Conservation (phyloP, 2,888 invertebrate species). For the Ametastegia equiseti region DNA sequence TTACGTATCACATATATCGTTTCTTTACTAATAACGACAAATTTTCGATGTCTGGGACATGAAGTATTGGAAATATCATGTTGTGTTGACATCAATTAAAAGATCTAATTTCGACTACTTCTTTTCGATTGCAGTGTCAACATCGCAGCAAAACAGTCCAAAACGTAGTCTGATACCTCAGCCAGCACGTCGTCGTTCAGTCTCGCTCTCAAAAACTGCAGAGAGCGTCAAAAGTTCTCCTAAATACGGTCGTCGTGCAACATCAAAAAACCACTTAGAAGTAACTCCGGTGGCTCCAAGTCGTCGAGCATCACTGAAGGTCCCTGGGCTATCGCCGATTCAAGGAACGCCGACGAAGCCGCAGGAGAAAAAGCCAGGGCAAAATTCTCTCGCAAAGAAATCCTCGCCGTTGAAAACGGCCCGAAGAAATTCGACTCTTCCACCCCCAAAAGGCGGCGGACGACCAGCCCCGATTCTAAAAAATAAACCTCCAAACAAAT, state of each 20-base stretch:
- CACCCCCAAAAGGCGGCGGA: slow-evolving; percentile 54
- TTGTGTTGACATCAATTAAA: background rate
- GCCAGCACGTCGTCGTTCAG: slow-evolving; percentile 67
- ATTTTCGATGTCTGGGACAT: no score
- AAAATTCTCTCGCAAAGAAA: slow-evolving; percentile 4
- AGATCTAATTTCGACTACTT: slow-evolving; percentile 21
- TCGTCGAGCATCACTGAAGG: slow-evolving; percentile 53
- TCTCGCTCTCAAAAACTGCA: slow-evolving; percentile 65
- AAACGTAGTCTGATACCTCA: slow-evolving; percentile 72
- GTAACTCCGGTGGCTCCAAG: slow-evolving; percentile 33
- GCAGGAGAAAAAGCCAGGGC: slow-evolving; percentile 7
- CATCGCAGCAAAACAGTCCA: slow-evolving; percentile 72
- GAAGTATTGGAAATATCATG: no score
- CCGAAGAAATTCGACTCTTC: slow-evolving; percentile 48
- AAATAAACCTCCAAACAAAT: slow-evolving; percentile 46
- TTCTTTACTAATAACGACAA: no score
- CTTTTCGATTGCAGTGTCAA: slow-evolving; percentile 62
- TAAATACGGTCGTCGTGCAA: slow-evolving; percentile 63
- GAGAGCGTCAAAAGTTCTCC: slow-evolving; percentile 64
- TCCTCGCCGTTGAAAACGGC: slow-evolving; percentile 54
- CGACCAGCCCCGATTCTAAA: slow-evolving; percentile 51
- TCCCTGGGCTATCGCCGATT: slow-evolving; percentile 67
- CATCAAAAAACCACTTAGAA: slow-evolving; percentile 53
- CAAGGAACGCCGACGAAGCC: slow-evolving; percentile 70
- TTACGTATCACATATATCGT: no score